Percentiles rank a stretch among this genome's conserved stretches.
phyloP scores from a whole-genome alignment of 2,113 vertebrate species.

The Eulemur rufifrons region DNA sequence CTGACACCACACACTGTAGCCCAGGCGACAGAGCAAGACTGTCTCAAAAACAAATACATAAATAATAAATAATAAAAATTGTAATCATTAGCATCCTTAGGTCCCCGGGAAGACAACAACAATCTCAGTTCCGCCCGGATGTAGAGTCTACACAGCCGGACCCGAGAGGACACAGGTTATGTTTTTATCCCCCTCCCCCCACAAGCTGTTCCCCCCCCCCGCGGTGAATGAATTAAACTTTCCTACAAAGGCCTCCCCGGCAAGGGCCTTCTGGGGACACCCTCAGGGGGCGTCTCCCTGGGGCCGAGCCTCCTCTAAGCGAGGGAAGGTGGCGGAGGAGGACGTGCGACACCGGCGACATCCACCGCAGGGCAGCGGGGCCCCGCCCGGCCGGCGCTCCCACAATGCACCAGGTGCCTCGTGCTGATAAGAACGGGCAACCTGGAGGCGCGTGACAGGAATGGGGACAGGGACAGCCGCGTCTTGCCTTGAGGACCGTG shows the following conservation, averaged over 20 bases:
- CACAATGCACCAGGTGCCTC: constrained; percentile 83
- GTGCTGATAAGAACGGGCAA: constrained; percentile 90
- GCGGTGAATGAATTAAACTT: not conserved
- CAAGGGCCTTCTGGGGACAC: constrained; percentile 59
- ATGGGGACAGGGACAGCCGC: constrained; percentile 77
- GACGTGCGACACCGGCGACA: not conserved
- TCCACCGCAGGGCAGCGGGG: constrained; percentile 86
- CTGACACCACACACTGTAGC: too few relatives aligned
- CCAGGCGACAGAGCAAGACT: too few relatives aligned
- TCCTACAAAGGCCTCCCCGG: not conserved
- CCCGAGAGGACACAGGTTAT: not conserved
- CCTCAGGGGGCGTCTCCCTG: constrained; percentile 80
- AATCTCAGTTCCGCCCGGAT: accelerated
- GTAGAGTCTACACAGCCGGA: accelerated
- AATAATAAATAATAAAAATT: not conserved
- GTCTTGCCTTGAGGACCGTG: constrained; percentile 68
- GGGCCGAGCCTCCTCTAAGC: constrained; percentile 56
- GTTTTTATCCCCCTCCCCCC: too few relatives aligned
- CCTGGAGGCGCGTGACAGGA: constrained; percentile 87
- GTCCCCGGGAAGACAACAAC: not conserved
- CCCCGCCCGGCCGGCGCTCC: constrained; percentile 86
- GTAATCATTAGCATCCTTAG: accelerated
- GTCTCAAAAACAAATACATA: too few relatives aligned
- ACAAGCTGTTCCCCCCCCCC: not conserved
- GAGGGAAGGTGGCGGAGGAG: not conserved